phyloP scores from a whole-genome alignment of 1,140 invertebrate genomes.

The Drosophila nannoptera region DNA sequence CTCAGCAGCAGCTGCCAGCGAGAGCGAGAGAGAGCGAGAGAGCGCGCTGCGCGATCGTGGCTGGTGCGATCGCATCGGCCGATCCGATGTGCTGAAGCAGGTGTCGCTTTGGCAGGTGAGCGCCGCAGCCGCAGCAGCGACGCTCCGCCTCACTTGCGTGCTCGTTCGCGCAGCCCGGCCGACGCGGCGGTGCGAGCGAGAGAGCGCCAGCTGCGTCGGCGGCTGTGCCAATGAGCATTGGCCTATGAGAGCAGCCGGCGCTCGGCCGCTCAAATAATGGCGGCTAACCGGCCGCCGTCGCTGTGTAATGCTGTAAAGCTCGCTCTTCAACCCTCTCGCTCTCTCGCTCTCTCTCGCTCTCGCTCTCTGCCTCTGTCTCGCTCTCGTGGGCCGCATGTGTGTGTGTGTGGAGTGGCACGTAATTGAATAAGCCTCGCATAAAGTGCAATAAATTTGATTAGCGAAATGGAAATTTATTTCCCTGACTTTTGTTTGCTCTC shows the following conservation, averaged over 20 bases:
- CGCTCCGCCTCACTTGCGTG: slow-evolving; percentile 49
- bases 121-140: slow-evolving; percentile 16
- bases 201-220: slow-evolving; percentile 19
- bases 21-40: slow-evolving; percentile 58
- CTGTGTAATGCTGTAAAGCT: slow-evolving; percentile 24
- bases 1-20: slow-evolving; percentile 3
- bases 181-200: slow-evolving; percentile 29
- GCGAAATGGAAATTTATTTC: slow-evolving; percentile 78
- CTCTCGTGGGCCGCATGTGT: slow-evolving; percentile 8
- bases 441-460: slow-evolving; percentile 79
- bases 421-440: slow-evolving; percentile 78
- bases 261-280: slow-evolving; percentile 60
- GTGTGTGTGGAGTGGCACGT: slow-evolving; percentile 44
- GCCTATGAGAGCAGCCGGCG: slow-evolving; percentile 46
- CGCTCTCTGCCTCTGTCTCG: slow-evolving; percentile 15
- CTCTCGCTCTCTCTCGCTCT: slow-evolving; percentile 13
- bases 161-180: background rate
- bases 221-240: slow-evolving; percentile 7
- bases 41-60: slow-evolving; percentile 55
- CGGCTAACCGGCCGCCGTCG: slow-evolving; percentile 44
- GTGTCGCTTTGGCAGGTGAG: slow-evolving; percentile 64
- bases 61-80: slow-evolving; percentile 30
- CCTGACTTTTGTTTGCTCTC: slow-evolving; percentile 46
- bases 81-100: slow-evolving; percentile 51
- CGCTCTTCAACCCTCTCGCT: slow-evolving; percentile 6